Percentiles rank a stretch among this genome's conserved stretches.
Evolutionary conservation across 2,797 vertebrate genomes (phyloP).

Genomic region (Gadopsis bispinosus): DNA sequence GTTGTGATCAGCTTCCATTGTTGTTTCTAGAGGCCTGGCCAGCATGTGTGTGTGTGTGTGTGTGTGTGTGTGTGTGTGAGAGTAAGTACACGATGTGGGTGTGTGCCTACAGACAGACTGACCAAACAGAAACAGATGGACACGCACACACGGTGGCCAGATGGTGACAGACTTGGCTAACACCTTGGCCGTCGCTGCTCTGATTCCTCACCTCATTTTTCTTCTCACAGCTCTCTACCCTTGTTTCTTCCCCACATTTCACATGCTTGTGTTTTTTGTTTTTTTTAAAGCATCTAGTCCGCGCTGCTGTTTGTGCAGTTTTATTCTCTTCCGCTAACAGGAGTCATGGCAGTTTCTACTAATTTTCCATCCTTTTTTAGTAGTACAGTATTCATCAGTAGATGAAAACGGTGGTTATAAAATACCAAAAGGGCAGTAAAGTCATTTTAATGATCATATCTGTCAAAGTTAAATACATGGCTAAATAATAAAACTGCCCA

Average conservation of each 20-base stretch:
- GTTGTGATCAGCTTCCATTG: neutral
- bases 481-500: neutral
- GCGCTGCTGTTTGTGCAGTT: neutral
- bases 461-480: neutral
- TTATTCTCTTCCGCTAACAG: neutral
- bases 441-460: neutral
- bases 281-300: neutral
- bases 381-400: no score
- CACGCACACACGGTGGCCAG: slow-evolving; percentile 71
- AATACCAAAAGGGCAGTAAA: neutral
- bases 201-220: slow-evolving; percentile 47
- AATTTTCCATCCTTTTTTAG: neutral
- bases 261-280: neutral
- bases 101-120: slow-evolving; percentile 25
- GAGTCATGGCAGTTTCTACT: neutral
- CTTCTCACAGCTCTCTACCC: slow-evolving; percentile 3
- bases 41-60: neutral
- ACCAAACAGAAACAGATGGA: slow-evolving; percentile 64
- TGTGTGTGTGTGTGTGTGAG: neutral
- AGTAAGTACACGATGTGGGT: slow-evolving; percentile 28
- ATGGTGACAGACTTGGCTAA: slow-evolving; percentile 72
- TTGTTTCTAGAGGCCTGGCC: neutral
- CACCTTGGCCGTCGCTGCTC: slow-evolving; percentile 44
- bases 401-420: neutral
- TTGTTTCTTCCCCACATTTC: no score